A percentile compares a stretch with the other conserved stretches of the same genome.
These are phyloP conservation scores for Hipparchia semele DNA, from an alignment of 2,888 invertebrate genomes.

Conservation along the genomic window DNA sequence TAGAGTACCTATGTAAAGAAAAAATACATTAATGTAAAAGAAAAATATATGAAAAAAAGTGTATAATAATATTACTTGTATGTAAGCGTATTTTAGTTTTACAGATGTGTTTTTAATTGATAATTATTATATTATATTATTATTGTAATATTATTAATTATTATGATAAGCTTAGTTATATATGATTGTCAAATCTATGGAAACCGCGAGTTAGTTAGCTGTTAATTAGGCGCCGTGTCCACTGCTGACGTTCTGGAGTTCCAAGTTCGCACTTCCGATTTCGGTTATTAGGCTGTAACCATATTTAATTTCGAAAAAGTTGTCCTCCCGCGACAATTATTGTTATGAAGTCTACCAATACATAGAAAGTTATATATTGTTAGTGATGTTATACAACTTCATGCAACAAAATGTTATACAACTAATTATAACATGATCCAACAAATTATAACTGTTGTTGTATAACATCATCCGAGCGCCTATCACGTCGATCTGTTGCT, in stretches of 20 bases:
- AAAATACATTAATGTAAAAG: slow-evolving; percentile 25
- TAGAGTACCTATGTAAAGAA: slow-evolving; percentile 24
- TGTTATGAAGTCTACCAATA: too few species aligned
- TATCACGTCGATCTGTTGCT: too few species aligned
- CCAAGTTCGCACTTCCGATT: not conserved
- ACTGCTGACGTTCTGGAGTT: not conserved
- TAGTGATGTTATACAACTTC: too few species aligned
- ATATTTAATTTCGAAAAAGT: too few species aligned
- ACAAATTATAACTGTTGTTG: too few species aligned
- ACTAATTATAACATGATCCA: too few species aligned
- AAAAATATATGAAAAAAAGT: slow-evolving; percentile 33
- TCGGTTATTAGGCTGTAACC: not conserved
- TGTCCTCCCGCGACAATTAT: too few species aligned
- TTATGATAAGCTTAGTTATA: slow-evolving; percentile 35
- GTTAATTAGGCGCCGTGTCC: not conserved
- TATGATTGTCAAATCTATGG: slow-evolving; percentile 48
- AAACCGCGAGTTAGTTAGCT: slow-evolving; percentile 48
- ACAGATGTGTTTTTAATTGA: slow-evolving; percentile 8
- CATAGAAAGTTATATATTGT: too few species aligned
- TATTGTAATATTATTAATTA: slow-evolving; percentile 1
- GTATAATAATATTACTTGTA: not conserved
- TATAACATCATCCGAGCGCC: too few species aligned
- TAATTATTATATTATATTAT: slow-evolving; percentile 2
- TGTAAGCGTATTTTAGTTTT: slow-evolving; percentile 18
- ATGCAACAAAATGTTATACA: too few species aligned